These are phyloP conservation scores for Caenorhabditis brenneri DNA, from an alignment of 1,140 invertebrate genomes.

Conservation along the genomic window DNA sequence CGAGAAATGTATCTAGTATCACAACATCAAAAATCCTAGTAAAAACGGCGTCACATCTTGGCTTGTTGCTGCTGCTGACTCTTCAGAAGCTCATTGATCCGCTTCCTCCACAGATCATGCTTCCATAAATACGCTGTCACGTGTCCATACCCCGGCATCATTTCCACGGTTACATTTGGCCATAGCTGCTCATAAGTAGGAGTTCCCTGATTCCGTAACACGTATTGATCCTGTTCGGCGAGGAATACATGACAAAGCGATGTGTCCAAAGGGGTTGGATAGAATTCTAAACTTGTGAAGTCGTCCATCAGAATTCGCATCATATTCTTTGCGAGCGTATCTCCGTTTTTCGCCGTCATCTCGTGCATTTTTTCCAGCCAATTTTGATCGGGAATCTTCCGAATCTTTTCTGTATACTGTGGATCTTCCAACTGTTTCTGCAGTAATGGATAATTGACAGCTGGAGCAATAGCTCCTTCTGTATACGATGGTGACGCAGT, in stretches of 20 bases:
- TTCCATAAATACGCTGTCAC: slow-evolving; percentile 11
- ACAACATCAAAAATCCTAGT: not conserved
- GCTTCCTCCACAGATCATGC: not conserved
- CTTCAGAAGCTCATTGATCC: not conserved
- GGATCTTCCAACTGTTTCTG: slow-evolving; percentile 86
- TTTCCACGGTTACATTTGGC: slow-evolving; percentile 72
- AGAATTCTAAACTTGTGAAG: slow-evolving; percentile 93
- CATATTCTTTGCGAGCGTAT: slow-evolving; percentile 71
- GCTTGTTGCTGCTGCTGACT: not conserved
- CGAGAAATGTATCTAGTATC: not conserved
- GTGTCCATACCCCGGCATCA: slow-evolving; percentile 41
- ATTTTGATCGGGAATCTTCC: slow-evolving; percentile 56
- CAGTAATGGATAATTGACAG: slow-evolving; percentile 90
- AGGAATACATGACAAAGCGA: slow-evolving; percentile 84
- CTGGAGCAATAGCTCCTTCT: slow-evolving; percentile 89
- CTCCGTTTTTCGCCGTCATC: not conserved
- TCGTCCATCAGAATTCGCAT: slow-evolving; percentile 98
- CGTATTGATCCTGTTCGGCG: slow-evolving; percentile 86
- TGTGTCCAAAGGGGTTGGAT: slow-evolving; percentile 82
- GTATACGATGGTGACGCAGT: slow-evolving; percentile 94
- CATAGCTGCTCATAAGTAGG: slow-evolving; percentile 55
- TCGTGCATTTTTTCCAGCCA: slow-evolving; percentile 58
- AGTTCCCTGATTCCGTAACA: slow-evolving; percentile 79
- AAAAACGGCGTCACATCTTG: no score
- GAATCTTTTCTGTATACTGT: slow-evolving; percentile 71